Evolutionary conservation across 2,113 vertebrate species (phyloP).

Genomic region (Channa argus): DNA sequence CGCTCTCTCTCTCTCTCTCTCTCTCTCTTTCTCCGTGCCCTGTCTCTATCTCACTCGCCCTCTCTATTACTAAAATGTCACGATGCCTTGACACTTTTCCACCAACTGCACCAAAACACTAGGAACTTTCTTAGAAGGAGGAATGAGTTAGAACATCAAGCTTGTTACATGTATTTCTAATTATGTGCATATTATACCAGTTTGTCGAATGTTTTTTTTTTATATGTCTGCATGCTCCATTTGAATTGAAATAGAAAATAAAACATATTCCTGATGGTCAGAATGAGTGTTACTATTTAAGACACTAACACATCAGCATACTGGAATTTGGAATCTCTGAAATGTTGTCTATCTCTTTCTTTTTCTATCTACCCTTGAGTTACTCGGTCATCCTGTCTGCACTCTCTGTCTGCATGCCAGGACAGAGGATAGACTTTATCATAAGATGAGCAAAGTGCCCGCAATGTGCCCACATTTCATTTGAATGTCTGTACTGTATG

Average conservation of each 20-base stretch:
- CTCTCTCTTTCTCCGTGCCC: not conserved
- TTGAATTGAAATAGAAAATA: not conserved
- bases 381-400: slow-evolving; percentile 25
- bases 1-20: not conserved
- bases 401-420: slow-evolving; percentile 42
- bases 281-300: slow-evolving; percentile 36
- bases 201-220: no score
- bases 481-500: slow-evolving; percentile 20
- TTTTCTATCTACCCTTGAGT: slow-evolving; percentile 60
- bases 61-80: slow-evolving; percentile 5
- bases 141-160: not conserved
- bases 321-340: slow-evolving; percentile 68
- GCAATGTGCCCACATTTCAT: slow-evolving; percentile 23
- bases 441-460: slow-evolving; percentile 20
- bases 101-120: slow-evolving; percentile 1
- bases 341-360: slow-evolving; percentile 16
- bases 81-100: slow-evolving; percentile 26
- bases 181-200: no score
- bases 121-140: slow-evolving; percentile 3
- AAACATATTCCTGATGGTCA: not conserved
- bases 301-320: slow-evolving; percentile 33
- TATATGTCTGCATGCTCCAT: not conserved
- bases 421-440: slow-evolving; percentile 7
- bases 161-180: not conserved
- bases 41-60: not conserved